phyloP scores from a whole-genome alignment of 2,797 vertebrate genomes.

The Hydrocynus forskahlii region DNA sequence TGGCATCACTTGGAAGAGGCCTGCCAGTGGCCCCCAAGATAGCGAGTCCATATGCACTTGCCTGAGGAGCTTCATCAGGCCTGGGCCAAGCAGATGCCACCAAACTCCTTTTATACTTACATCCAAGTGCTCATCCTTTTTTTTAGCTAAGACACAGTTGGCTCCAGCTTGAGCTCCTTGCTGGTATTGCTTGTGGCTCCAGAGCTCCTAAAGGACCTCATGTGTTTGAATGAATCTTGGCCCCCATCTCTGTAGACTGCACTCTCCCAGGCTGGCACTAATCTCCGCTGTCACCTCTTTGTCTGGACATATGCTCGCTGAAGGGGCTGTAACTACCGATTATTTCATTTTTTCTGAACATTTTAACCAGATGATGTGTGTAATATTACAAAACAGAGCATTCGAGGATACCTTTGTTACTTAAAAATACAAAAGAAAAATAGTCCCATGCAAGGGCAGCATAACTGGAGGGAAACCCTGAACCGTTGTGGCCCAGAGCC shows the following conservation, averaged over 20 bases:
- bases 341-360: neutral
- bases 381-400: no score
- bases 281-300: neutral
- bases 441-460: no score
- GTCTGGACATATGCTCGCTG: neutral
- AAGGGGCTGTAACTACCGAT: neutral
- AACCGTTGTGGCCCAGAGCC: no score
- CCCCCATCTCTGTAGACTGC: neutral
- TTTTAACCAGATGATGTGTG: no score
- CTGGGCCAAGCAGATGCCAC: slow-evolving; percentile 5
- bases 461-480: no score
- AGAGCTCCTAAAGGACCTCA: neutral
- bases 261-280: slow-evolving; percentile 6
- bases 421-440: no score
- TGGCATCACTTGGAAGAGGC: neutral
- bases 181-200: slow-evolving; percentile 5
- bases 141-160: neutral
- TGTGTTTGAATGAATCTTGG: slow-evolving; percentile 11
- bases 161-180: slow-evolving; percentile 22
- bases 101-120: no score
- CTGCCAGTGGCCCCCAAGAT: neutral
- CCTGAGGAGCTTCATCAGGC: neutral
- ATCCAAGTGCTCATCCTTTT: neutral
- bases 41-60: neutral
- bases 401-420: no score